These are phyloP conservation scores for Cryptus viduatorius DNA, from an alignment of 2,888 invertebrate species.

Conservation along the genomic window DNA sequence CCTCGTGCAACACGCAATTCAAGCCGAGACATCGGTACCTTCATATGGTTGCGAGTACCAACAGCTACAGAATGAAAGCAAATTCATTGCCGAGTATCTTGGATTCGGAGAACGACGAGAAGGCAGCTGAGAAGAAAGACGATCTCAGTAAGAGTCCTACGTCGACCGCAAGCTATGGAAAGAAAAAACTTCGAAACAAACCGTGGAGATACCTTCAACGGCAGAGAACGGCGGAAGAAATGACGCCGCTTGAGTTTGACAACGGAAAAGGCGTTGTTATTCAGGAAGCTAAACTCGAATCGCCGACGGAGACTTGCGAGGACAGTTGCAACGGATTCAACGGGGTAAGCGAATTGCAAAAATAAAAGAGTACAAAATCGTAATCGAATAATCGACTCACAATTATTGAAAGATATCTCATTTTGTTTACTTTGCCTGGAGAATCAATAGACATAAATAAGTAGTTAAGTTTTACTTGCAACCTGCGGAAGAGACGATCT, in stretches of 20 bases:
- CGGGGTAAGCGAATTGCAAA: constrained; percentile 68
- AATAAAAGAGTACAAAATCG: not conserved
- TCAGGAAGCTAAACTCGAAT: constrained; percentile 42
- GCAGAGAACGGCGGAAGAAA: constrained; percentile 83
- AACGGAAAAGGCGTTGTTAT: constrained; percentile 67
- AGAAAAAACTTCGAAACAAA: constrained; percentile 78
- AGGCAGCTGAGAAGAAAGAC: constrained; percentile 85
- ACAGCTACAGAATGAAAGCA: constrained; percentile 86
- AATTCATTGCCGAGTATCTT: constrained; percentile 94
- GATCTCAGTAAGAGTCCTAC: constrained; percentile 89
- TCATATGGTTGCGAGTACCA: constrained; percentile 82
- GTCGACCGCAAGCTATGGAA: constrained; percentile 86
- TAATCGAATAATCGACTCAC: not conserved
- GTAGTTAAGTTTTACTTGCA: not conserved
- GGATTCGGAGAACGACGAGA: constrained; percentile 90
- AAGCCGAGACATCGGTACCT: constrained; percentile 82
- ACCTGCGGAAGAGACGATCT: too few species aligned
- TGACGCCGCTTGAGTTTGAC: constrained; percentile 80
- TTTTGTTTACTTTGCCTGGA: not conserved
- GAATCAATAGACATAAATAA: too few species aligned
- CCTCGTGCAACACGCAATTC: constrained; percentile 80
- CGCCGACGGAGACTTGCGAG: constrained; percentile 38
- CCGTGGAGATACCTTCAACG: constrained; percentile 82
- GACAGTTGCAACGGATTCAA: constrained; percentile 75
- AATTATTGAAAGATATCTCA: not conserved